Base-by-base conservation (phyloP, 2,888 invertebrate species). In the Mimumesa dahlbomi region DNA sequence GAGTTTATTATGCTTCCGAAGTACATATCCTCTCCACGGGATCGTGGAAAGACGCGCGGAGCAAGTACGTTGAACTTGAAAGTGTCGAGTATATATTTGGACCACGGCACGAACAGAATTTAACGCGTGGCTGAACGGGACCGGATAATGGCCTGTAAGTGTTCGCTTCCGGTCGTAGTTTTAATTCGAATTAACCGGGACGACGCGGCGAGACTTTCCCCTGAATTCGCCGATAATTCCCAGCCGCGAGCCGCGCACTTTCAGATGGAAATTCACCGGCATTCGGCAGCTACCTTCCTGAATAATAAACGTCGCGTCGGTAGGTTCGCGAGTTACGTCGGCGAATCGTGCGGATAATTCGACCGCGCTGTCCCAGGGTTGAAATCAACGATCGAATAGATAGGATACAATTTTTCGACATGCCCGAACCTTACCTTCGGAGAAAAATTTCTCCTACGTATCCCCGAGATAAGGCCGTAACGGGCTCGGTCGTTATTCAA, bases 141-240 rank as follows among this genome's bases (percentile, higher is more conserved):
- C 74, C 73, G 82, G 21, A 70, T 57, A 62, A 73, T 70, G 69
- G 77, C 45, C 68, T 49, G 65, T 81, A 85, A 86, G 83, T 83
- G 81, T 72, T 65, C 46, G 67, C 75, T 85, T 86, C 86, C 86
- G 84, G 66, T 77, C 63, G 65, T 69, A 74, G 66, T 76, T 82
- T 74, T 78, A 73, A 81, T 83, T 83, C 68, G 64, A 69, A 75
- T 77, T 62, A 42, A 18, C 48, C 9, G 42, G 13, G 42, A n/a
- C n/a, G n/a, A n/a, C n/a, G n/a, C n/a, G n/a, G n/a, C n/a, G 2
- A n/a, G 50, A 31, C 31, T 63, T 67, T 59, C 56, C 56, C 56
- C 68, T 22, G 25, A 61, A 67, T 56, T 67, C 50, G 54, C 9
- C 54, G 45, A 67, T 50, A 31, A 38, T 38, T 19, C 48, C 29